Percentiles rank a stretch among this genome's conserved stretches.
These are phyloP conservation scores for Philonicus albiceps DNA, from an alignment of 2,888 invertebrate species.

Conservation along the genomic window DNA sequence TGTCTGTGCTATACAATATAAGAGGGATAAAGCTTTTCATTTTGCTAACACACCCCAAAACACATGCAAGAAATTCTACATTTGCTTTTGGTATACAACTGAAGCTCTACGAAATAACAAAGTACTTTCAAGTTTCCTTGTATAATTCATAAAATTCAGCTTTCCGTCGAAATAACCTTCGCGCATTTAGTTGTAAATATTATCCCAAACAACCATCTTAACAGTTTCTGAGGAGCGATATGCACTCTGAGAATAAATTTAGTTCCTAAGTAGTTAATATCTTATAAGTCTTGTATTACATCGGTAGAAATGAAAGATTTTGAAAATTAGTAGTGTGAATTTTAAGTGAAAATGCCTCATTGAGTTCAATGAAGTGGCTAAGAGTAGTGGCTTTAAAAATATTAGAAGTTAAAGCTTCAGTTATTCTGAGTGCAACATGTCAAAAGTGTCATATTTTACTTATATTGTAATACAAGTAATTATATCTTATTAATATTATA, in stretches of 20 bases:
- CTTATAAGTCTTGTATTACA: not conserved
- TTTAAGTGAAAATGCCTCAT: not conserved
- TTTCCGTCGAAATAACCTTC: constrained; percentile 8
- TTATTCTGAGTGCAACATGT: not conserved
- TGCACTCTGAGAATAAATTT: not conserved
- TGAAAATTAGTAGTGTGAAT: not conserved
- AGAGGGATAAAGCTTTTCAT: not conserved
- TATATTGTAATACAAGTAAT: not conserved
- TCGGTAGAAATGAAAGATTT: not conserved
- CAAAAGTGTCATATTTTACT: not conserved
- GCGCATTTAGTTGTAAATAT: constrained; percentile 23
- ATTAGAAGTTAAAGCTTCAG: not conserved
- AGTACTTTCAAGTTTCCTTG: not conserved
- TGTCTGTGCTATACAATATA: not conserved
- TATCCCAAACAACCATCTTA: not conserved
- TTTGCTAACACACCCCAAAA: not conserved
- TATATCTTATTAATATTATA: not conserved
- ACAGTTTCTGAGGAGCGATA: not conserved
- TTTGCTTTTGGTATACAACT: not conserved
- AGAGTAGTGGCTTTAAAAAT: not conserved
- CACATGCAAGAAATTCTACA: not conserved
- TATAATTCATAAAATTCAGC: constrained; percentile 32
- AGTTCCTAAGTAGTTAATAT: not conserved
- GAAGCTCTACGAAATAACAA: not conserved
- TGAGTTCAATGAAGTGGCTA: not conserved